Base-by-base conservation (phyloP, 1,140 invertebrate species). In the Pantala flavescens region DNA sequence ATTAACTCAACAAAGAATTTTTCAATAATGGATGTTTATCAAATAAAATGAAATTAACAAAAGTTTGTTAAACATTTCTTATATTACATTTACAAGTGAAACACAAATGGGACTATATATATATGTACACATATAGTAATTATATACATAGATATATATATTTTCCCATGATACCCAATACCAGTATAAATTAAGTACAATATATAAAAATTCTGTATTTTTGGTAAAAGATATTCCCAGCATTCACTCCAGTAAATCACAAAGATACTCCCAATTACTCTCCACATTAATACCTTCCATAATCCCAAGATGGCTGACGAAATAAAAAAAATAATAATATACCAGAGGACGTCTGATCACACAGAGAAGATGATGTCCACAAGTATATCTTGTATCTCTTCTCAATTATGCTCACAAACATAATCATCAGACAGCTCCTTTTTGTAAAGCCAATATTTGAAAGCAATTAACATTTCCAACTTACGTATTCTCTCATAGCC, bases 121-220 rank as follows among this genome's bases (percentile, higher is more conserved):
- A 63, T 63, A 63, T 63, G 14, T 63, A 63, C 49, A 63, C 49
- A 63, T 63, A 63, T 63, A 16, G 3, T 63, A 7, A 63, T 63
- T 63, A 63, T 63, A 63, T 63, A 63, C n/a, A 63, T 63, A 63
- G 49, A 63, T 63, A 63, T 63, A 63, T 63, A 63, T 63, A 63
- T 63, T 7, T 63, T 63, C 49, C 49, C 49, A 63, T 63, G 12
- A 63, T 63, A 63, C 49, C 49, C 49, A 63, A 63, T 63, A 63
- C 49, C 49, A 63, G 49, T 63, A 63, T 63, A 63, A 63, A 63
- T 63, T 63, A 63, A 63, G 49, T 63, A 63, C 49, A 63, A 63
- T 63, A 63, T 63, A 63, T 63, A 63, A 63, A 63, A 63, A 63
- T 63, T 63, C 49, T 63, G 49, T 63, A 21, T 63, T 63, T 63